Conservation (phyloP, 1,140 invertebrate genomes). For the Metaphire vulgaris region DNA sequence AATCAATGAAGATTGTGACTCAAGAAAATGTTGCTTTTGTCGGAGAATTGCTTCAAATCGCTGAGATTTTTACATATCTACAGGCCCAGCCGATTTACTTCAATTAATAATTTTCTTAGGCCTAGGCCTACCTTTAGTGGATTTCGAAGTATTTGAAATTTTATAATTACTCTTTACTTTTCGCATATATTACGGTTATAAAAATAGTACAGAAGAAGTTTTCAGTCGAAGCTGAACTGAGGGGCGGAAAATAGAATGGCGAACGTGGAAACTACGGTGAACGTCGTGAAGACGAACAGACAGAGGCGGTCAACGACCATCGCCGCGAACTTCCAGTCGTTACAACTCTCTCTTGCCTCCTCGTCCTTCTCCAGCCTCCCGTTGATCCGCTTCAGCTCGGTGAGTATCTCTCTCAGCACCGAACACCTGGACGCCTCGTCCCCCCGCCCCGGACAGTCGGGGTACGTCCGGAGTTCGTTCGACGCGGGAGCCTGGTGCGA, state of each 20-base stretch:
- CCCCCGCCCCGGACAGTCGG: neutral
- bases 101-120: too few relatives aligned
- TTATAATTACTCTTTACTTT: too few relatives aligned
- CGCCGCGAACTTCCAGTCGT: constrained; percentile 99
- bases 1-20: too few relatives aligned
- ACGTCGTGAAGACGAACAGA: constrained; percentile 97
- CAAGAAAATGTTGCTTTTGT: too few relatives aligned
- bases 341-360: constrained; percentile 46
- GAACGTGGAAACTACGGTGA: constrained; percentile 94
- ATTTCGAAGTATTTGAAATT: too few relatives aligned
- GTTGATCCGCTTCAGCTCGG: constrained; percentile 87
- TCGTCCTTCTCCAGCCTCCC: constrained; percentile 51
- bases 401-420: constrained; percentile 83
- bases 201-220: too few relatives aligned
- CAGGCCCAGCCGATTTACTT: too few relatives aligned
- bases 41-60: too few relatives aligned
- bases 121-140: too few relatives aligned
- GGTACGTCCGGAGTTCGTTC: neutral
- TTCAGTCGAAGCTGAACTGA: constrained; percentile 27
- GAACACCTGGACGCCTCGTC: constrained; percentile 24
- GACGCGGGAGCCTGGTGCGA: neutral
- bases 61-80: too few relatives aligned
- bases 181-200: too few relatives aligned
- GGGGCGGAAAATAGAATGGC: constrained; percentile 69
- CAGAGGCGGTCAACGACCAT: constrained; percentile 98